Conservation (phyloP, 2,113 vertebrate genomes). For the Poecilia latipinna region DNA sequence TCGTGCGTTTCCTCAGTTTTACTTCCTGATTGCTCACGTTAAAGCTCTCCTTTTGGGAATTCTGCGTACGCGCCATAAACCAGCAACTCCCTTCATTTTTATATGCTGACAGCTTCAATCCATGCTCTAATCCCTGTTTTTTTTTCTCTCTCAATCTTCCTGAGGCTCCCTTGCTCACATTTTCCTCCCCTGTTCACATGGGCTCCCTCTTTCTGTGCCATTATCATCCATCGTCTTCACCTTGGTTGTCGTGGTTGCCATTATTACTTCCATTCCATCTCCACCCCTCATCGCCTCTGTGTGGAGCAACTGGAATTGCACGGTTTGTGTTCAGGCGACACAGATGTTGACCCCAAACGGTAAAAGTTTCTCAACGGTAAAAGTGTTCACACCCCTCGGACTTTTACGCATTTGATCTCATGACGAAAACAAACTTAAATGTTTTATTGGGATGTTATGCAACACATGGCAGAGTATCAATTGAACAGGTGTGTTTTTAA, state of each 20-base stretch:
- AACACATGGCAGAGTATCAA: too few species aligned
- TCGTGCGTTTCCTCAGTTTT: neutral
- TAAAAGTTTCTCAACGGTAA: neutral
- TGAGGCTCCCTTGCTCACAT: slow-evolving; percentile 4
- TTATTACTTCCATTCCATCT: slow-evolving; percentile 36
- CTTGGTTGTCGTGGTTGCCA: slow-evolving; percentile 40
- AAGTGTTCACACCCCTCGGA: neutral
- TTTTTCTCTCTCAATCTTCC: neutral
- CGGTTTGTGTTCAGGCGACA: slow-evolving; percentile 23
- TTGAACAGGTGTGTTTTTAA: too few species aligned
- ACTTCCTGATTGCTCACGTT: neutral
- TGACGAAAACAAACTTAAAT: neutral
- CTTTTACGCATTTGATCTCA: neutral
- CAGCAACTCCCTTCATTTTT: slow-evolving; percentile 22
- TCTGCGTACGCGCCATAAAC: neutral
- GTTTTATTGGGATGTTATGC: too few species aligned
- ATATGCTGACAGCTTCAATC: slow-evolving; percentile 5
- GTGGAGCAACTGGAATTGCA: slow-evolving; percentile 10
- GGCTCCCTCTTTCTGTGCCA: slow-evolving; percentile 29
- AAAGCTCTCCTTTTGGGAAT: neutral
- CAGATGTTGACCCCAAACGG: slow-evolving; percentile 16
- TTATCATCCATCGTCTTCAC: slow-evolving; percentile 64
- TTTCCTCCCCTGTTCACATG: slow-evolving; percentile 8
- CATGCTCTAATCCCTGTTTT: slow-evolving; percentile 1
- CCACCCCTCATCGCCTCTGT: slow-evolving; percentile 27